Percentiles rank a stretch among this genome's conserved stretches.
These are phyloP conservation scores for Mesocricetus auratus DNA, from an alignment of 2,113 vertebrate species.

Conservation along the genomic window DNA sequence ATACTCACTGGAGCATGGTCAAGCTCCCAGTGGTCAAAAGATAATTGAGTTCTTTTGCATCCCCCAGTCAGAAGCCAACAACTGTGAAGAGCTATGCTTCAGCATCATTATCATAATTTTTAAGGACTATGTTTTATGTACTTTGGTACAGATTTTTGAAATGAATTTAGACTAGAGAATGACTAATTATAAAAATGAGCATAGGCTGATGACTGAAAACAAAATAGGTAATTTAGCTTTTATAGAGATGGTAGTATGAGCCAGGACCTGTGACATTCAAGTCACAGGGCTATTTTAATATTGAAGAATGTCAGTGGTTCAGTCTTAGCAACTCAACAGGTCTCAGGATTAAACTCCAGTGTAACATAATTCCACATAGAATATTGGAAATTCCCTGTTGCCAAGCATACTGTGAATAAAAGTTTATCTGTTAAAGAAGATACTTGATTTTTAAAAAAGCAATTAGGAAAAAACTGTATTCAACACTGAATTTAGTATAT, in stretches of 20 bases:
- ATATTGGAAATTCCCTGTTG: neutral
- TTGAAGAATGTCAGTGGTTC: neutral
- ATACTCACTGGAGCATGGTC: neutral
- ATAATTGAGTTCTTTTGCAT: neutral
- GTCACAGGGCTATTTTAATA: neutral
- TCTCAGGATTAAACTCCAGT: neutral
- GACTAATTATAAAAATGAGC: neutral
- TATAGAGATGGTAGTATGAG: neutral
- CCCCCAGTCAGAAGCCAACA: neutral
- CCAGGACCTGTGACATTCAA: neutral
- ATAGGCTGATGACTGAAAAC: neutral
- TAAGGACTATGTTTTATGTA: neutral
- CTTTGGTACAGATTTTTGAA: slow-evolving; percentile 6
- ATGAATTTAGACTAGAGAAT: slow-evolving; percentile 15
- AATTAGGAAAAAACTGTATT: neutral
- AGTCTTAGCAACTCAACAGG: neutral
- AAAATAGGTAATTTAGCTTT: neutral
- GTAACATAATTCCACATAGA: neutral
- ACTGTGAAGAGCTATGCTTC: neutral
- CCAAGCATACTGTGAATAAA: neutral
- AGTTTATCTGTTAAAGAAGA: neutral
- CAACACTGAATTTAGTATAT: neutral
- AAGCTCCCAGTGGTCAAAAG: no score
- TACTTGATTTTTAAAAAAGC: slow-evolving; percentile 22
- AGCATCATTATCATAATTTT: neutral